Base-by-base conservation (phyloP, 2,888 invertebrate species). In the Ectobius pallidus region DNA sequence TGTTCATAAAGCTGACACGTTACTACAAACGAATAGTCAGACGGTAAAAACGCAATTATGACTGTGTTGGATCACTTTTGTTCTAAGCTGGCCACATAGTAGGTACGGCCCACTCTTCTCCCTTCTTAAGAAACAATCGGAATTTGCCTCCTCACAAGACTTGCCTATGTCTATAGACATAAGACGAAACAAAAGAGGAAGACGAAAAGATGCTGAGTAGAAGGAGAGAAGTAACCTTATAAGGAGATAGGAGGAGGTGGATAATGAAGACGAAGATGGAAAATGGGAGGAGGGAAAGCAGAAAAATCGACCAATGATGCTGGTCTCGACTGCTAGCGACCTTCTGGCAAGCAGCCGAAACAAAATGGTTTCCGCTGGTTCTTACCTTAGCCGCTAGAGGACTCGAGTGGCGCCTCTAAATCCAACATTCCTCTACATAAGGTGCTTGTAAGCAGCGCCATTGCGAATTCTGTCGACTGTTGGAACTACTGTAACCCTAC, bases 321-420 rank as follows among this genome's bases (percentile, higher is more conserved):
- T 30, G 69, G 11, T 11, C 71, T 67, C 70, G 74, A 67, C 74
- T 49, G 70, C 70, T 72, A 70, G 74, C 74, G 79, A 81, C 83
- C 82, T 82, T 82, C 83, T 83, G 83, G 83, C 82, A 82, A 82
- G 81, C 81, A 82, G 83, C 82, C 82, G 84, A 85, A 86, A 87
- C 87, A 87, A 87, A 87, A 87, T 87, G 87, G 87, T 86, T 86
- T 86, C 83, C 83, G 70, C 71, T 77, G 75, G 77, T 83, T 81
- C 77, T 62, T 42, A 69, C 73, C 74, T 74, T 77, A 75, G 70
- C 76, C 79, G 78, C 80, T 78, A 86, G 87, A 85, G 85, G 86
- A 84, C 85, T 81, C 62, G 44, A 70, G 46, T 14, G 46, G 20
- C 63, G 34, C 32, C 49, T 25, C 55, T 27, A 25, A 14, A 4